Base-by-base conservation (phyloP, 1,140 invertebrate species). In the Pomacea maculata region DNA sequence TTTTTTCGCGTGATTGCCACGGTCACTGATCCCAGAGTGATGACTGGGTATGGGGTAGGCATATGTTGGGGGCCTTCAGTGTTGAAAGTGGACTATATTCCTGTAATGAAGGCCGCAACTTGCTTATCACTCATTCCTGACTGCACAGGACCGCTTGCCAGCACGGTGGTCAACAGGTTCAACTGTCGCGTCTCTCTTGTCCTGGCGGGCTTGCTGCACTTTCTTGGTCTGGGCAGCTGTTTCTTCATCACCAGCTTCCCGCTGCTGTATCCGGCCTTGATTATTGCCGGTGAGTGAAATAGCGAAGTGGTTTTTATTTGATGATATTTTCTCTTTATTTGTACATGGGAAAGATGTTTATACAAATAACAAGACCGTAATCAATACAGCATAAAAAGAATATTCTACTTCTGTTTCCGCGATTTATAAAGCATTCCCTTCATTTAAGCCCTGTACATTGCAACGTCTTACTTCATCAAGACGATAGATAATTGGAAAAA, bases 131-230 rank as follows among this genome's bases (percentile, higher is more conserved):
- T 9, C 45, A 45, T 14, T 2, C 25, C 68, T 45, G 12, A 45
- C 45, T 12, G 25, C 4, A 12, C 77, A 82, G 81, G 77, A n/a
- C 77, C 77, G 10, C 19, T 82, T 15, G 81, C 76, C 21, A 79
- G 81, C 45, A 10, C 79, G 11, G 34, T 82, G 19, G 75, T 82
- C 63, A 79, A 71, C 45, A 79, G 12, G 21, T 79, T 64, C 14
- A 65, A 74, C 67, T 67, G 67, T 14, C 61, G 81, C 10, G 74
- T 54, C 12, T 79, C 76, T 52, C 70, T 82, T 10, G 67, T 82
- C 7, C 8, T 79, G 45, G 63, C 76, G 17, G 81, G 81, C 12
- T 12, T 82, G 8, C 21, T 82, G 11, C 70, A 57, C 12, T n/a
- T 78, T 8, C 34, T 74, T 21, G 81, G 81, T 0, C 19, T 74